phyloP scores from a whole-genome alignment of 1,140 invertebrate genomes.

The Chrysomallon squamiferum region DNA sequence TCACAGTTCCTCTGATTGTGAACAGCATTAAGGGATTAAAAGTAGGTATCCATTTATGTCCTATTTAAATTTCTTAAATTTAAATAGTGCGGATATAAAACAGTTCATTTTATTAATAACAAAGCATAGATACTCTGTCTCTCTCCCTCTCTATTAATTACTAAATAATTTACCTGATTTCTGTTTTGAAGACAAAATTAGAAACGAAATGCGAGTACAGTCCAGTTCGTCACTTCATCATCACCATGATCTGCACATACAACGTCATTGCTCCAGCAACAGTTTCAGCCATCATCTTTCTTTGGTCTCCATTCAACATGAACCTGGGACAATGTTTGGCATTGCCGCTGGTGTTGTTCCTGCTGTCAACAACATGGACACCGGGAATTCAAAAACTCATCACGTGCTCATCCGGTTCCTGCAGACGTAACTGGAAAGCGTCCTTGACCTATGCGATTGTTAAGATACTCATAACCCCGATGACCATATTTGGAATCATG shows the following conservation, averaged over 20 bases:
- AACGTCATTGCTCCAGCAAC: constrained; percentile 7
- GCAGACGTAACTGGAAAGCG: neutral
- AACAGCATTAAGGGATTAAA: constrained; percentile 1
- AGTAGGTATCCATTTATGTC: constrained; percentile 5
- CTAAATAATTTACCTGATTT: too few relatives aligned
- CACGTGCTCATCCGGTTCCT: neutral
- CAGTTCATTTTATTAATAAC: too few relatives aligned
- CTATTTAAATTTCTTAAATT: too few relatives aligned
- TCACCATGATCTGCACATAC: constrained; percentile 5
- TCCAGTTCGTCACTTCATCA: too few relatives aligned
- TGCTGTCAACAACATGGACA: constrained; percentile 24
- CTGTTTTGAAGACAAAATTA: too few relatives aligned
- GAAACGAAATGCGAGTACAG: too few relatives aligned
- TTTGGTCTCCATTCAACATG: constrained; percentile 18
- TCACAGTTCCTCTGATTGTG: constrained; percentile 12
- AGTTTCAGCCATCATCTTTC: constrained; percentile 12
- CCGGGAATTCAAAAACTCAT: constrained; percentile 15
- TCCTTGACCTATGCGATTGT: constrained; percentile 16
- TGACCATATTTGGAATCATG: constrained; percentile 17
- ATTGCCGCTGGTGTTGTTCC: constrained; percentile 9
- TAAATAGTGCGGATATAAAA: too few relatives aligned
- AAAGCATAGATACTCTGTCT: too few relatives aligned
- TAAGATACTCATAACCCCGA: constrained; percentile 7
- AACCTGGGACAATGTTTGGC: constrained; percentile 9
- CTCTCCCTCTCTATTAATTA: too few relatives aligned